Base-by-base conservation (phyloP, 2,888 invertebrate genomes). In the Epistrophe grossulariae region DNA sequence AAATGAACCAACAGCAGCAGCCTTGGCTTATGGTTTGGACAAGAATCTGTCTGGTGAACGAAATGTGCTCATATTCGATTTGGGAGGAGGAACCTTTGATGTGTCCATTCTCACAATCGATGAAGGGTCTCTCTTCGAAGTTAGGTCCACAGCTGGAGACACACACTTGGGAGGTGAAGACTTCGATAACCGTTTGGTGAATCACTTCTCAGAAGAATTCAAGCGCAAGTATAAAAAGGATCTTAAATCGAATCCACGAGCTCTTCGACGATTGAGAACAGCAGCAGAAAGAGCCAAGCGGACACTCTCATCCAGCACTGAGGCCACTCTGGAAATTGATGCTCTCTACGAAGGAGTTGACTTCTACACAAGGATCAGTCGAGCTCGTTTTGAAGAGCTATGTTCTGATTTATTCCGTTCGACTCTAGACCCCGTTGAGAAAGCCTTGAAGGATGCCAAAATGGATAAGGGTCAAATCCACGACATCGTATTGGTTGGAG, bases 41-140 rank as follows among this genome's bases (percentile, higher is more conserved):
- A 97, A 97, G 91, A 97, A 97, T 92, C 95, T 96, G 77, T 94
- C 94, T 66, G 96, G 96, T 89, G 97, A 97, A 94, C 95, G 96
- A 68, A 97, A 97, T 91, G 97, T 97, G 82, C 94, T 97, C 79
- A 97, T 97, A 90, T 92, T 92, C 71, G 92, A 92, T 79, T 88
- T 92, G 89, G 92, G 92, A 84, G 98, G 99, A 91, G 98, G 98
- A 90, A 98, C 98, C 89, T 98, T 99, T 92, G 98, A 99, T 94
- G 98, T 98, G 50, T 98, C 98, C 88, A 97, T 98, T 91, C 94
- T 98, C 90, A 98, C 98, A 89, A 98, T 98, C 91, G 98, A 98
- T 93, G 98, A 98, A 92, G 96, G 98, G 93, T 91, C 91, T 0
- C 94, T 97, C 90, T 98, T 98, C 93, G 98, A 98, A 92, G 98